These are phyloP conservation scores for Octomys mimax DNA, from an alignment of 2,797 vertebrate genomes.

Conservation along the genomic window DNA sequence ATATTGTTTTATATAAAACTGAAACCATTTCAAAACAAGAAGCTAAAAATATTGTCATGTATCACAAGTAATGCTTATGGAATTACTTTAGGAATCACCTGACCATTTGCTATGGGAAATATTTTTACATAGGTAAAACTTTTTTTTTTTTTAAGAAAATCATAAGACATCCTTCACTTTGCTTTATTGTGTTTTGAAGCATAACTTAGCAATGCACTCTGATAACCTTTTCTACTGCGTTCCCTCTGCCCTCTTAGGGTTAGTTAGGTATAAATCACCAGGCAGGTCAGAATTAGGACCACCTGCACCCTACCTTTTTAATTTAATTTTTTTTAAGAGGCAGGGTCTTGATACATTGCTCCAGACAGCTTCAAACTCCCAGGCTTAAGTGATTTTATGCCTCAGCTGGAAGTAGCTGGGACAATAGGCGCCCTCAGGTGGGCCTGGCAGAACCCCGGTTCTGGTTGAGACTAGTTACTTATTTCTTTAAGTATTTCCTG, in stretches of 20 bases:
- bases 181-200: neutral
- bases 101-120: neutral
- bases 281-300: neutral
- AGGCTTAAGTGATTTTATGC: neutral
- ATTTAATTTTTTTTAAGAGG: neutral
- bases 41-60: neutral
- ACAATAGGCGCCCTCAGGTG: too few relatives aligned
- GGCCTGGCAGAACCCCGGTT: neutral
- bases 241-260: neutral
- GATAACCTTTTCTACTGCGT: neutral
- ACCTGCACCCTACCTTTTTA: neutral
- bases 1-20: neutral
- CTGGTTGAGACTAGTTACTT: neutral
- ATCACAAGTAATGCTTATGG: neutral
- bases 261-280: neutral
- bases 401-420: neutral
- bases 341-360: neutral
- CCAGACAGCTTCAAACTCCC: neutral
- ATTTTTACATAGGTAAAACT: neutral
- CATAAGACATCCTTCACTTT: neutral
- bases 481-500: conserved; percentile 12
- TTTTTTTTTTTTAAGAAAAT: neutral
- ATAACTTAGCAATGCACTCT: neutral
- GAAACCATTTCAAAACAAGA: neutral
- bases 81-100: neutral